A percentile compares a stretch with the other conserved stretches of the same genome.
phyloP scores from a whole-genome alignment of 2,797 vertebrate species.

The Caiman crocodilus region DNA sequence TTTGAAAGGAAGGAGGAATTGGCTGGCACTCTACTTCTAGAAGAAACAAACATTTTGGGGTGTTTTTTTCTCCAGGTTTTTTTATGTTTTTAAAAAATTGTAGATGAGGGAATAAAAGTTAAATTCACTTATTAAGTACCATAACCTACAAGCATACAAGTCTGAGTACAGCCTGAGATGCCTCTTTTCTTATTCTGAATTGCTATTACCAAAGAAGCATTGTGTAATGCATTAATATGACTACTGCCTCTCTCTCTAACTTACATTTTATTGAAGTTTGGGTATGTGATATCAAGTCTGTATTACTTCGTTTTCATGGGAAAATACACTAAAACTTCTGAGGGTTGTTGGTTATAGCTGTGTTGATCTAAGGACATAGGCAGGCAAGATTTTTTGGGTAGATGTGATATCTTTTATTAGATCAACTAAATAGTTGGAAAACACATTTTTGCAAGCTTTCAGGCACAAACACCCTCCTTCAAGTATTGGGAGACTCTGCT shows the following conservation, averaged over 20 bases:
- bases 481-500: too few species aligned
- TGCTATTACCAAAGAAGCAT: neutral
- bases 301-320: neutral
- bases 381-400: too few species aligned
- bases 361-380: too few species aligned
- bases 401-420: too few species aligned
- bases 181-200: neutral
- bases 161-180: neutral
- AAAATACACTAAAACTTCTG: neutral
- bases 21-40: constrained; percentile 43
- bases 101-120: neutral
- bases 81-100: neutral
- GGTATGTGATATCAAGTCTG: rapidly evolving
- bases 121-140: too few species aligned
- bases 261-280: neutral
- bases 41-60: constrained; percentile 17
- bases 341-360: neutral
- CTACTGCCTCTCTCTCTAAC: neutral
- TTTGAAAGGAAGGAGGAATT: constrained; percentile 48
- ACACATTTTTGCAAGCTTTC: too few species aligned
- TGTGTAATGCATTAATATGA: neutral
- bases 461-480: too few species aligned
- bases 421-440: too few species aligned
- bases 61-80: neutral
- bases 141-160: neutral